phyloP scores from a whole-genome alignment of 2,888 invertebrate genomes.

The Synergus umbraculus region DNA sequence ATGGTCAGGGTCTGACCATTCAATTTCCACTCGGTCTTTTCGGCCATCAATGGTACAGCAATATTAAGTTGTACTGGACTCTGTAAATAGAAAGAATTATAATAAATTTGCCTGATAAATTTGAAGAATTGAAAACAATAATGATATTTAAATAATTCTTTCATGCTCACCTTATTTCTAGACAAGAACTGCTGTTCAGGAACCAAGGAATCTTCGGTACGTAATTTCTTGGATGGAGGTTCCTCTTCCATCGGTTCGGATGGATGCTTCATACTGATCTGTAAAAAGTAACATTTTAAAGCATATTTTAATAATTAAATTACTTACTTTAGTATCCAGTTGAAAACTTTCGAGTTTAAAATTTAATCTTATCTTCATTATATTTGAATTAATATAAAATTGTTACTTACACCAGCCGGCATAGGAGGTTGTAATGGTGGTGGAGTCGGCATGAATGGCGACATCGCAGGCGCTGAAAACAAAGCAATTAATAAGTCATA shows the following conservation, averaged over 20 bases:
- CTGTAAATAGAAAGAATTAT: slow-evolving; percentile 71
- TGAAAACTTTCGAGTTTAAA: no score
- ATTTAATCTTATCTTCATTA: no score
- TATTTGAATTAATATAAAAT: background rate
- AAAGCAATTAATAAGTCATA: slow-evolving; percentile 27
- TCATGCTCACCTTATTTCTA: slow-evolving; percentile 80
- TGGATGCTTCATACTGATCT: slow-evolving; percentile 79
- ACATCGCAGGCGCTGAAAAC: slow-evolving; percentile 72
- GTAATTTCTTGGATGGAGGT: slow-evolving; percentile 90
- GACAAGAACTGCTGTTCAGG: slow-evolving; percentile 91
- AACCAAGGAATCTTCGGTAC: slow-evolving; percentile 95
- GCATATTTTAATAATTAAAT: background rate
- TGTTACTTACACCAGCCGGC: slow-evolving; percentile 44
- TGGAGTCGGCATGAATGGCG: slow-evolving; percentile 76
- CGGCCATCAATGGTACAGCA: slow-evolving; percentile 88
- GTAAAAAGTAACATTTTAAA: slow-evolving; percentile 57
- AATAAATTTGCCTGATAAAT: background rate
- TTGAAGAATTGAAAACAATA: slow-evolving; percentile 14
- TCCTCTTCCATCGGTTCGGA: slow-evolving; percentile 84
- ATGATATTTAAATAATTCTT: slow-evolving; percentile 13
- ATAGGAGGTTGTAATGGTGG: slow-evolving; percentile 76
- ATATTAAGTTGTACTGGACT: slow-evolving; percentile 90
- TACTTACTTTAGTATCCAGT: background rate
- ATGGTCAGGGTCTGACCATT: slow-evolving; percentile 92
- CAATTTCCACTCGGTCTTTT: slow-evolving; percentile 96